Base-by-base conservation (phyloP, 2,797 vertebrate genomes). In the Pangasius djambal region DNA sequence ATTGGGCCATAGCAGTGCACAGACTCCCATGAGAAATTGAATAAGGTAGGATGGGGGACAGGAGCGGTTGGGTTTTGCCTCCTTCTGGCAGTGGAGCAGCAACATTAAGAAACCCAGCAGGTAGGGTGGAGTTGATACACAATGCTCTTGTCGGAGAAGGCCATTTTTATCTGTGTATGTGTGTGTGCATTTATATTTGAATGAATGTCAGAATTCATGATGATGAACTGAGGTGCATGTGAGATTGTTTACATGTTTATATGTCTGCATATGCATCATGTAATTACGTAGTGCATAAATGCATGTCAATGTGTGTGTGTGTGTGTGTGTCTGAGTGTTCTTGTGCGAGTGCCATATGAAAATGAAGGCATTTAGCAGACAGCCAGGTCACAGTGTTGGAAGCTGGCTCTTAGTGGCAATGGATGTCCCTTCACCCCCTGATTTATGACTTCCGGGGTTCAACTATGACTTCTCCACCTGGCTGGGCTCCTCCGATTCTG, bases 51-150 rank as follows among this genome's bases (percentile, higher is more conserved):
- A 83, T 44, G 91, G 88, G 94, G 91, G 86, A 91, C 91, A 89
- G 90, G 87, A 88, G 84, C 77, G 55, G 85, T 89, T 81, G 93
- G 92, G 93, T 93, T 93, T 93, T 93, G 92, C 94, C 96, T 96
- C 95, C 95, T 94, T 95, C 95, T 97, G 96, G 96, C 96, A 97
- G 96, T 97, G 95, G 95, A 96, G 96, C 95, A 97, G 96, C 96
- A 96, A 92, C 95, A 96, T 94, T 94, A 94, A 94, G 96, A 93
- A 95, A 94, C 95, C 95, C 95, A 95, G 94, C 92, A 93, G 88
- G 93, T 93, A 94, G 94, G 94, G 95, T 94, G 93, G 94, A 94
- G 88, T 86, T 89, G 95, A 95, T 95, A 95, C 95, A 96, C 96
- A 97, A 96, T 96, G 96, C 96, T 97, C 94, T 95, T 95, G 96